Evolutionary conservation across 2,113 vertebrate genomes (phyloP).

Genomic region (Ondatra zibethicus): DNA sequence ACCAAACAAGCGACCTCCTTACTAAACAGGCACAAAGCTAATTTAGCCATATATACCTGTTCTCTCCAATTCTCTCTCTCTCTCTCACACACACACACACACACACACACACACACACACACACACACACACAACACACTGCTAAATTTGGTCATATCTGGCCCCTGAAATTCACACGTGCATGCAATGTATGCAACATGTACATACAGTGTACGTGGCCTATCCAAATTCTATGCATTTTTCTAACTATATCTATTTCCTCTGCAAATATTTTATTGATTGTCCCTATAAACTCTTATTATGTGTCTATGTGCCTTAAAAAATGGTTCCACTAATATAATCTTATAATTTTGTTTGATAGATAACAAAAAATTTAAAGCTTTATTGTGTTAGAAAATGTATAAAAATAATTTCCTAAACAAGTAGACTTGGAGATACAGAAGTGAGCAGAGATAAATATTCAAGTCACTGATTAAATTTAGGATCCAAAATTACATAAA

Average conservation of each 20-base stretch:
- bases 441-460: neutral
- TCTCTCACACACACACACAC: neutral
- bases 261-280: constrained; percentile 2
- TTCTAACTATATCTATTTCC: constrained; percentile 22
- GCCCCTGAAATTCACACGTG: neutral
- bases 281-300: constrained; percentile 1
- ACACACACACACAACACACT: neutral
- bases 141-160: neutral
- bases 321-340: neutral
- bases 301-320: constrained; percentile 16
- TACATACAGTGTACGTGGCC: neutral
- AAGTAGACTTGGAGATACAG: neutral
- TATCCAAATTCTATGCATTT: neutral
- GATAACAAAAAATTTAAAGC: constrained; percentile 48
- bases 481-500: neutral
- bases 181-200: neutral
- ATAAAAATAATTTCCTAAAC: neutral
- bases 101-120: neutral
- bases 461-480: constrained; percentile 1
- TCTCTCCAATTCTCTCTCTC: neutral
- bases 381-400: neutral
- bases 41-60: too few relatives aligned
- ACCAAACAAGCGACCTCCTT: too few relatives aligned
- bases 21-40: too few relatives aligned
- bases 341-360: constrained; percentile 5